Percentiles rank a stretch among this genome's conserved stretches.
Evolutionary conservation across 2,113 vertebrate species (phyloP).

Genomic region (Lates calcarifer): DNA sequence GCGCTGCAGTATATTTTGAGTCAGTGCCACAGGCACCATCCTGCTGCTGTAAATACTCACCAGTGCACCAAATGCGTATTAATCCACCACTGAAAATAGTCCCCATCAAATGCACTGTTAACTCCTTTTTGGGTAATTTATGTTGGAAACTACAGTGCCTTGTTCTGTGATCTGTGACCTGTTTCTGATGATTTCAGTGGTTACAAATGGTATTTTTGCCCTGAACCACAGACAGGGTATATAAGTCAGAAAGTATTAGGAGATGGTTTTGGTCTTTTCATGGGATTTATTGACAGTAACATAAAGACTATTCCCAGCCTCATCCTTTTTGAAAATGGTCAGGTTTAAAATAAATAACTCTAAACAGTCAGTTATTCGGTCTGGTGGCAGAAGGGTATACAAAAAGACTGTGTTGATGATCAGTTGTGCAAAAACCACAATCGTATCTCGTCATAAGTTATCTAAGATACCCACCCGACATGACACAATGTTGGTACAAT

Average conservation of each 20-base stretch:
- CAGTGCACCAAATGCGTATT: constrained; percentile 7
- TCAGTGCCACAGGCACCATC: not conserved
- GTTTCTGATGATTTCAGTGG: not conserved
- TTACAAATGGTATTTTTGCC: not conserved
- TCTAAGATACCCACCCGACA: constrained; percentile 74
- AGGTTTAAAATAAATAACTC: not conserved
- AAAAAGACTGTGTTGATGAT: not conserved
- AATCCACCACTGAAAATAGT: constrained; percentile 1
- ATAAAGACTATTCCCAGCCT: not conserved
- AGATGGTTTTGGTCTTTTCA: not conserved
- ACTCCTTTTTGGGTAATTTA: not conserved
- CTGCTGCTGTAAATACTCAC: not conserved
- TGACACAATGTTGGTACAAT: constrained; percentile 92
- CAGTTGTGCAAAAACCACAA: not conserved
- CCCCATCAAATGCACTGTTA: not conserved
- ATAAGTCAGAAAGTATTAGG: not conserved
- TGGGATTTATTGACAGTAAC: not conserved
- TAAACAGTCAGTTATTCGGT: constrained; percentile 13
- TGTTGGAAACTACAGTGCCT: not conserved
- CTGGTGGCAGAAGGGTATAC: not conserved
- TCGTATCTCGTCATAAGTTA: constrained; percentile 41
- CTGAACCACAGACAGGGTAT: not conserved
- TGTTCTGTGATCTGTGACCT: not conserved
- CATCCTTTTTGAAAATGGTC: not conserved
- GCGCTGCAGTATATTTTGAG: constrained; percentile 4